phyloP scores from a whole-genome alignment of 2,888 invertebrate species.

The Agrotis clavis region DNA sequence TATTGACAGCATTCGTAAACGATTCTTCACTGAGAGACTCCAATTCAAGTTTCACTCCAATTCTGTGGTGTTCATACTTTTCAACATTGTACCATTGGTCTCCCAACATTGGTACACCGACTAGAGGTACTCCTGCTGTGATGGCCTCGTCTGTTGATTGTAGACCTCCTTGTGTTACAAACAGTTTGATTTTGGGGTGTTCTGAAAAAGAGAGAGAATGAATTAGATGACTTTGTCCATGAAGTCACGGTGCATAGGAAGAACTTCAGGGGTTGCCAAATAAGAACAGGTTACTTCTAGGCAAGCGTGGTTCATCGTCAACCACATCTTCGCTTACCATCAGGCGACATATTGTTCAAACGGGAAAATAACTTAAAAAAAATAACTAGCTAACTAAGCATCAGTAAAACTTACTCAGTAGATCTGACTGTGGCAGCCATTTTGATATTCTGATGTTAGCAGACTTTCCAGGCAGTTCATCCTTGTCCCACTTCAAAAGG shows the following conservation, averaged over 20 bases:
- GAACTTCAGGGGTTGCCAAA: too few relatives aligned
- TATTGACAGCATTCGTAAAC: conserved; percentile 70
- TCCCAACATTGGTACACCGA: conserved; percentile 83
- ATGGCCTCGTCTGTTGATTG: conserved; percentile 88
- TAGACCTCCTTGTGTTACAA: conserved; percentile 87
- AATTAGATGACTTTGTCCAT: too few relatives aligned
- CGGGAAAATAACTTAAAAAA: too few relatives aligned
- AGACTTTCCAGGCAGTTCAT: conserved; percentile 75
- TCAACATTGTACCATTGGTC: conserved; percentile 85
- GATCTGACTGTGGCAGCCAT: conserved; percentile 68
- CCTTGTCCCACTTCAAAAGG: conserved; percentile 85
- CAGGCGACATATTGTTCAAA: too few relatives aligned
- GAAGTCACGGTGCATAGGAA: too few relatives aligned
- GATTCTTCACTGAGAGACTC: conserved; percentile 69
- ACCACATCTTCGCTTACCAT: too few relatives aligned
- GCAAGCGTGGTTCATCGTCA: too few relatives aligned
- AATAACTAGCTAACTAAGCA: too few relatives aligned
- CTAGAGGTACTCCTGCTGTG: conserved; percentile 80
- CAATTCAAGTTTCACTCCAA: conserved; percentile 74
- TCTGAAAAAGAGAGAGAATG: conserved; percentile 9
- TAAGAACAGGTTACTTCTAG: too few relatives aligned
- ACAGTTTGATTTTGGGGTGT: conserved; percentile 82
- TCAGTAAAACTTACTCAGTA: conserved; percentile 56
- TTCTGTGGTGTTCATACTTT: conserved; percentile 72
- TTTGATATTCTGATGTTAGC: conserved; percentile 77